Evolutionary conservation across 2,113 vertebrate species (phyloP).

Genomic region (Entomyzon cyanotis): DNA sequence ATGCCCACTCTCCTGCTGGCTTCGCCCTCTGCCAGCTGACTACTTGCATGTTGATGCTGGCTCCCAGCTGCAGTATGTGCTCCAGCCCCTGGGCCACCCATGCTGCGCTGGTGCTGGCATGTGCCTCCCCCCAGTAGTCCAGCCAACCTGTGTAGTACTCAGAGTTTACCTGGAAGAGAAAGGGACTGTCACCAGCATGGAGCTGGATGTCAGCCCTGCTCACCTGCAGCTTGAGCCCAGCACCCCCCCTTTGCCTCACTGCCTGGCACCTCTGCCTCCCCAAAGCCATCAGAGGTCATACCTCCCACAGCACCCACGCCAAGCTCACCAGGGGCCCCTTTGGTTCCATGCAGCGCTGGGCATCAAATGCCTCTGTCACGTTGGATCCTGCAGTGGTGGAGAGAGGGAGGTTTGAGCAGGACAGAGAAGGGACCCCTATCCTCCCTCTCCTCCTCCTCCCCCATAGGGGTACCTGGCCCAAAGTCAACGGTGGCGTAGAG

Average conservation of each 20-base stretch:
- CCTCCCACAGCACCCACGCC: background rate
- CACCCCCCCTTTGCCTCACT: background rate
- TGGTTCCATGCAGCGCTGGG: constrained; percentile 84
- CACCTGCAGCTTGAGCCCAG: background rate
- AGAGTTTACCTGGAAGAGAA: constrained; percentile 87
- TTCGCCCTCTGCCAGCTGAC: background rate
- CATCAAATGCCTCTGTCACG: constrained; percentile 79
- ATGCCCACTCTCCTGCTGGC: background rate
- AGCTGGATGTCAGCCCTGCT: background rate
- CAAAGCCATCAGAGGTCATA: rapidly evolving
- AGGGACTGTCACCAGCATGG: background rate
- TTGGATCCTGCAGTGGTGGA: constrained; percentile 77
- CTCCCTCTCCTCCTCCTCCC: background rate
- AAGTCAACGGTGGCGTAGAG: constrained; percentile 93
- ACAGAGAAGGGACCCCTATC: background rate
- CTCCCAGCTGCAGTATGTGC: constrained; percentile 86
- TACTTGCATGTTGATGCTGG: constrained; percentile 93
- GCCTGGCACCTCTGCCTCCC: background rate
- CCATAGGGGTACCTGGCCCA: constrained; percentile 80
- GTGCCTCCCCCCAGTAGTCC: constrained; percentile 93
- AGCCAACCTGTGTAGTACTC: constrained; percentile 98
- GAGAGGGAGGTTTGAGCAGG: background rate
- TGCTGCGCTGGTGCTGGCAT: constrained; percentile 70
- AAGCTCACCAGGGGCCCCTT: constrained; percentile 88
- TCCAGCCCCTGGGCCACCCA: constrained; percentile 78